A percentile compares a stretch with the other conserved stretches of the same genome.
phyloP scores from a whole-genome alignment of 2,113 vertebrate genomes.

The Copsychus sechellarum region DNA sequence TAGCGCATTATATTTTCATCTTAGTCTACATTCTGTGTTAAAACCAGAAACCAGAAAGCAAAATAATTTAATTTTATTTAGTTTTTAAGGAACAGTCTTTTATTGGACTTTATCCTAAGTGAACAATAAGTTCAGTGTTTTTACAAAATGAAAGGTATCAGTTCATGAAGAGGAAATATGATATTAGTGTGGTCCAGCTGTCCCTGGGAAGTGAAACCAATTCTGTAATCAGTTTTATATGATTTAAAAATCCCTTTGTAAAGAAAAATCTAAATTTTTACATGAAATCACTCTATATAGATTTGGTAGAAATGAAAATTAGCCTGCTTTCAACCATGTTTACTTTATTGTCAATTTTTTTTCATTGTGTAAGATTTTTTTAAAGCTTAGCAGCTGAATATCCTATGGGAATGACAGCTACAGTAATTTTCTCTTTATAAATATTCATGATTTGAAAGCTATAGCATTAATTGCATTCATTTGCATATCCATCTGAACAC shows the following conservation, averaged over 20 bases:
- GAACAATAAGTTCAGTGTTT: neutral
- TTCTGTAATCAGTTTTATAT: conserved; percentile 3
- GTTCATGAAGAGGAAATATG: neutral
- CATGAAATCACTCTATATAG: neutral
- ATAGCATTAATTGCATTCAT: conserved; percentile 80
- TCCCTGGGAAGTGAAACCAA: conserved; percentile 1
- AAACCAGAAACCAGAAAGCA: neutral
- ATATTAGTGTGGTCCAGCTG: neutral
- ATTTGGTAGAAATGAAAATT: conserved; percentile 35
- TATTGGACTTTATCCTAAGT: neutral
- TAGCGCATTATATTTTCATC: neutral
- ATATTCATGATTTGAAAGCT: conserved; percentile 80
- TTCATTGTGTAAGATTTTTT: conserved; percentile 63
- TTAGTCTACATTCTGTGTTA: neutral
- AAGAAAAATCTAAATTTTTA: conserved; percentile 10
- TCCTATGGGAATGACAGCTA: conserved; percentile 68
- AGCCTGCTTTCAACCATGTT: conserved; percentile 43
- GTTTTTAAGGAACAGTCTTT: neutral
- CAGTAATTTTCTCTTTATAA: conserved; percentile 74
- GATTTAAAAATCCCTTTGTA: neutral
- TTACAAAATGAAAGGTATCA: neutral
- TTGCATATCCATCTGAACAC: conserved; percentile 74
- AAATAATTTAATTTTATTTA: neutral
- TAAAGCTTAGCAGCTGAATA: conserved; percentile 72
- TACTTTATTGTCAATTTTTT: conserved; percentile 50